phyloP scores from a whole-genome alignment of 2,888 invertebrate genomes.

The Leucophenga maculata region DNA sequence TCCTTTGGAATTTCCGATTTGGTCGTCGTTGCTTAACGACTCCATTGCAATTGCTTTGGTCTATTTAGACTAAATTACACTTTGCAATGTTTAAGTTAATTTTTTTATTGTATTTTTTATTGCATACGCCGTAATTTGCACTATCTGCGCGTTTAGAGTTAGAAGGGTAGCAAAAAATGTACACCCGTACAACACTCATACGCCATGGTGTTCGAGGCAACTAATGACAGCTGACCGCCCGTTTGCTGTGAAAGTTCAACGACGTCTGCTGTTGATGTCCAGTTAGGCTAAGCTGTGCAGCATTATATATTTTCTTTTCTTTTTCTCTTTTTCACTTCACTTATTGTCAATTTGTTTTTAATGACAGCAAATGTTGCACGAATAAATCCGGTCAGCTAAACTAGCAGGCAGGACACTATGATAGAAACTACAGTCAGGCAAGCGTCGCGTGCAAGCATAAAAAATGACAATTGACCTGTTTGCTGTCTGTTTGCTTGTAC shows the following conservation, averaged over 20 bases:
- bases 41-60: not conserved
- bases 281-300: not conserved
- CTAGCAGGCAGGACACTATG: not conserved
- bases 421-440: not conserved
- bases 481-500: not conserved
- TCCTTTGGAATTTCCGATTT: not conserved
- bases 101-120: not conserved
- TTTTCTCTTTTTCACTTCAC: not conserved
- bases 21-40: not conserved
- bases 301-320: not conserved
- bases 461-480: constrained; percentile 1
- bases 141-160: not conserved
- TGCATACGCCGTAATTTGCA: not conserved
- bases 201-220: not conserved
- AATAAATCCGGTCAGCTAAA: constrained; percentile 58
- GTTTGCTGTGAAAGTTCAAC: constrained; percentile 51
- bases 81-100: not conserved
- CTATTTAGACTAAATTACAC: constrained; percentile 8
- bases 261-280: constrained; percentile 46
- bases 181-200: not conserved
- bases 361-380: constrained; percentile 59
- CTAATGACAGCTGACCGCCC: constrained; percentile 37
- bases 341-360: constrained; percentile 14
- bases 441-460: constrained; percentile 6
- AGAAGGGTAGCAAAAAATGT: not conserved